phyloP scores from a whole-genome alignment of 2,888 invertebrate species.

The Synanthedon formicaeformis region DNA sequence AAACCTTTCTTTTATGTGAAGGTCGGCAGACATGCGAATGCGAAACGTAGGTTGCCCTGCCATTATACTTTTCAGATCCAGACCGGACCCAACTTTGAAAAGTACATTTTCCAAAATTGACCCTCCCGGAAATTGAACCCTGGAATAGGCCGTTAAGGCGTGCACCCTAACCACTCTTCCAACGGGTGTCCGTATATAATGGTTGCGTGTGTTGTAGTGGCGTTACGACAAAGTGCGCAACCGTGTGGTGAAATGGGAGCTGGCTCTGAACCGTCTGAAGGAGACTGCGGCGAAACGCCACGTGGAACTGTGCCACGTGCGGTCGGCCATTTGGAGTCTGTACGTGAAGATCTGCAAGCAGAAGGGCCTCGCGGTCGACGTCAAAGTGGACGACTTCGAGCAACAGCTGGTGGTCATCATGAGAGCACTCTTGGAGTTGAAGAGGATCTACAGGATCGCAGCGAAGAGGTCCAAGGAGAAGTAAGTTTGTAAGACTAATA shows the following conservation, averaged over 20 bases:
- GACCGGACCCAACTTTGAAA: too few relatives aligned
- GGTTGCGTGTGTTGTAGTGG: conserved; percentile 33
- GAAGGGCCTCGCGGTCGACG: conserved; percentile 54
- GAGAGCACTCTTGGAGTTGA: conserved; percentile 69
- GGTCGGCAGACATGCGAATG: too few relatives aligned
- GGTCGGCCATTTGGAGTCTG: conserved; percentile 71
- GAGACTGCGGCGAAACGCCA: conserved; percentile 65
- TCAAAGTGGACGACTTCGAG: conserved; percentile 66
- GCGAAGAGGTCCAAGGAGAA: conserved; percentile 47
- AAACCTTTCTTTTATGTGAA: too few relatives aligned
- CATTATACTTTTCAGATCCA: too few relatives aligned
- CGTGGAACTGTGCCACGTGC: conserved; percentile 70
- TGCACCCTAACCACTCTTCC: too few relatives aligned
- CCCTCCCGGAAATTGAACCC: too few relatives aligned
- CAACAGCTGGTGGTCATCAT: conserved; percentile 73
- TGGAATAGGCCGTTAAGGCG: too few relatives aligned
- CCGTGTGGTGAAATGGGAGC: conserved; percentile 73
- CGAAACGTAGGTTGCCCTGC: too few relatives aligned
- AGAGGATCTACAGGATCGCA: conserved; percentile 58
- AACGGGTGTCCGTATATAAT: too few relatives aligned
- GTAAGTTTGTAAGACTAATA: conserved; percentile 30
- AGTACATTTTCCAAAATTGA: too few relatives aligned
- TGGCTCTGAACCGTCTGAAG: conserved; percentile 70
- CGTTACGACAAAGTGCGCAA: conserved; percentile 71
- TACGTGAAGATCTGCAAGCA: conserved; percentile 74